Conservation (phyloP, 2,888 invertebrate genomes). For the Caenorhabditis angaria region DNA sequence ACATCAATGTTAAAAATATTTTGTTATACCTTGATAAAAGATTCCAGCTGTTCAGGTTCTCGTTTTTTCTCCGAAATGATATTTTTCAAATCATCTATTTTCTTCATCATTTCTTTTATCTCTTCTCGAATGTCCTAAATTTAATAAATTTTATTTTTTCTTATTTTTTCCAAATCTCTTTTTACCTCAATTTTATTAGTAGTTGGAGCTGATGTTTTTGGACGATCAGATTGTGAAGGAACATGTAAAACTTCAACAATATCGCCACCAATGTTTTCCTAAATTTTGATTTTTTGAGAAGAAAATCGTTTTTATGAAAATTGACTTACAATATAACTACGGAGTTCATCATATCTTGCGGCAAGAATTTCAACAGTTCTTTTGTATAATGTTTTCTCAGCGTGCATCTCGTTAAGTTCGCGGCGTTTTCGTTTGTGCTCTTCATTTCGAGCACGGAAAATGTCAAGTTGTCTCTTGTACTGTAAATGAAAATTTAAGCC, state of each 20-base stretch:
- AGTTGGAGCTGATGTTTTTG: conserved; percentile 70
- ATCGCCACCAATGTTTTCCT: conserved; percentile 65
- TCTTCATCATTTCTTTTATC: conserved; percentile 31
- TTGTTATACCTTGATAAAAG: conserved; percentile 13
- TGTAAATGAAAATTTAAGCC: conserved; percentile 71
- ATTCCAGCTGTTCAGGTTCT: conserved; percentile 19
- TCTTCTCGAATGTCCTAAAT: conserved; percentile 34
- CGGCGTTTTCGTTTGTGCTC: conserved; percentile 84
- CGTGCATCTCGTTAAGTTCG: conserved; percentile 80
- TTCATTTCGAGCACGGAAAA: conserved; percentile 83
- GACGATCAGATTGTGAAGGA: conserved; percentile 49
- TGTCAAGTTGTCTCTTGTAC: conserved; percentile 85
- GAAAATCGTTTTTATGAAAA: neutral
- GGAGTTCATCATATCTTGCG: conserved; percentile 75
- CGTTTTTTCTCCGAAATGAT: conserved; percentile 29
- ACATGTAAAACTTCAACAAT: conserved; percentile 56
- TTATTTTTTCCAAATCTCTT: conserved; percentile 5
- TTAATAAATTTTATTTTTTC: neutral
- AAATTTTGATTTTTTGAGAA: neutral
- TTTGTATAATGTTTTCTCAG: conserved; percentile 82
- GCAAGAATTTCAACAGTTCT: conserved; percentile 82
- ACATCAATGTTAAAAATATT: no score
- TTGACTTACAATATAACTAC: conserved; percentile 77
- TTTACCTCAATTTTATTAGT: conserved; percentile 44
- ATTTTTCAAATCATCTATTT: conserved; percentile 35